phyloP scores from a whole-genome alignment of 2,888 invertebrate species.

The Orthosia incerta region DNA sequence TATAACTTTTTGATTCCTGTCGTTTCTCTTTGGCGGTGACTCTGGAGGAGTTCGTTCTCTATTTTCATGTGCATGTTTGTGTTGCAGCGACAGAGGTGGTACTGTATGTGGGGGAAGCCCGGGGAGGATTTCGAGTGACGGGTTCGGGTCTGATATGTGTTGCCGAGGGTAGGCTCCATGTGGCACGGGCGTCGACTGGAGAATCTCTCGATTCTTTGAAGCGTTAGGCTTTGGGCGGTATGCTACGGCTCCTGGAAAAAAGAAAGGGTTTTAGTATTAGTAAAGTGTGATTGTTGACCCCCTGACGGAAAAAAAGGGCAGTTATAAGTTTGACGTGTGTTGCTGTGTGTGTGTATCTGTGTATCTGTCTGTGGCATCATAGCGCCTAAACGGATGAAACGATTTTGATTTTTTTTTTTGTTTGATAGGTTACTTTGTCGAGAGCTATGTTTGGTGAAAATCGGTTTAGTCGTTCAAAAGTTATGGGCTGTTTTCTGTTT shows the following conservation, averaged over 20 bases:
- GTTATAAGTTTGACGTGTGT: no score
- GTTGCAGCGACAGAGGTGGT: slow-evolving; percentile 79
- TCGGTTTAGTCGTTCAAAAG: no score
- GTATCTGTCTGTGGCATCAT: no score
- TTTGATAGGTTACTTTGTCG: no score
- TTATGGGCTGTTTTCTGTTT: no score
- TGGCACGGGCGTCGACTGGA: slow-evolving; percentile 68
- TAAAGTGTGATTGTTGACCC: no score
- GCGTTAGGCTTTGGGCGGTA: slow-evolving; percentile 64
- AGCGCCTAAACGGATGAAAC: no score
- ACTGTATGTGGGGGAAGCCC: slow-evolving; percentile 80
- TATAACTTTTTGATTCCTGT: slow-evolving; percentile 96
- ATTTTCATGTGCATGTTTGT: slow-evolving; percentile 93
- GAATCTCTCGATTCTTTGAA: slow-evolving; percentile 72
- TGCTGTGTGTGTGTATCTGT: no score
- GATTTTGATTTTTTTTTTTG: no score
- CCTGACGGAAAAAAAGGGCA: no score
- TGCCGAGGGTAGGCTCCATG: slow-evolving; percentile 81
- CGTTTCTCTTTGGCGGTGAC: slow-evolving; percentile 95
- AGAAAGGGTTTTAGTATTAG: slow-evolving; percentile 11
- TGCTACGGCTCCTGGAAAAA: slow-evolving; percentile 87
- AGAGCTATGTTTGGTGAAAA: no score
- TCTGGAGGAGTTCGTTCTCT: slow-evolving; percentile 94
- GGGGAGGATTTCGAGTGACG: slow-evolving; percentile 78
- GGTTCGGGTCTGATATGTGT: slow-evolving; percentile 79